Percentiles rank a stretch among this genome's conserved stretches.
Conservation (phyloP, 2,888 invertebrate genomes). For the Nebria salina region DNA sequence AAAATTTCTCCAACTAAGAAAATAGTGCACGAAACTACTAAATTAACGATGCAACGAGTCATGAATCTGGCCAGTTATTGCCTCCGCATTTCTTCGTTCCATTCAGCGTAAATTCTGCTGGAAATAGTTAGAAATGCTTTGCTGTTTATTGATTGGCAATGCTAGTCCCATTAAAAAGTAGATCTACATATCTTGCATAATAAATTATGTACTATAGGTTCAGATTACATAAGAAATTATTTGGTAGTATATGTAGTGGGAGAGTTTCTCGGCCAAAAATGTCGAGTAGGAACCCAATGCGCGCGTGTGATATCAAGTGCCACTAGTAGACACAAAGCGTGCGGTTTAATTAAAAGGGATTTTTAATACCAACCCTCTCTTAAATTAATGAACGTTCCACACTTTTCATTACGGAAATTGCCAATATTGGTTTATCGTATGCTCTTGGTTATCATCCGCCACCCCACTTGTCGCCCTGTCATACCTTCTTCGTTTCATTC, state of each 20-base stretch:
- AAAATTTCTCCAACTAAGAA: slow-evolving; percentile 43
- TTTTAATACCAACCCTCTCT: slow-evolving; percentile 51
- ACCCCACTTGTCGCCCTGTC: slow-evolving; percentile 2
- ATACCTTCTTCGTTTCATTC: slow-evolving; percentile 3
- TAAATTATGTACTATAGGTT: neutral
- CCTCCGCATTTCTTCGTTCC: slow-evolving; percentile 27
- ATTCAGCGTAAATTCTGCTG: neutral
- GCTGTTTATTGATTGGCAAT: too few species aligned
- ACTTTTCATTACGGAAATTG: slow-evolving; percentile 45
- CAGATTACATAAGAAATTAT: too few species aligned
- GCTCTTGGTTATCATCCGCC: slow-evolving; percentile 35
- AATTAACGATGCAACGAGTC: neutral
- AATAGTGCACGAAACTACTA: neutral
- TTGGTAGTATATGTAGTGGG: neutral
- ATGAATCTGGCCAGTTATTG: neutral
- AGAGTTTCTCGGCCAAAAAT: neutral
- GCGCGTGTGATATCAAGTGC: slow-evolving; percentile 50
- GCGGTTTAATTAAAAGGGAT: slow-evolving; percentile 54
- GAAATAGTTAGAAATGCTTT: too few species aligned
- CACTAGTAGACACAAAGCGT: slow-evolving; percentile 49
- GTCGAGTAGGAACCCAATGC: slow-evolving; percentile 42
- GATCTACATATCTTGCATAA: neutral
- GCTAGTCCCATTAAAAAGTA: too few species aligned
- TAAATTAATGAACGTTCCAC: slow-evolving; percentile 51
- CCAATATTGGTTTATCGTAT: slow-evolving; percentile 45